Evolutionary conservation across 2,113 vertebrate species (phyloP).

Genomic region (Trogon surrucura): DNA sequence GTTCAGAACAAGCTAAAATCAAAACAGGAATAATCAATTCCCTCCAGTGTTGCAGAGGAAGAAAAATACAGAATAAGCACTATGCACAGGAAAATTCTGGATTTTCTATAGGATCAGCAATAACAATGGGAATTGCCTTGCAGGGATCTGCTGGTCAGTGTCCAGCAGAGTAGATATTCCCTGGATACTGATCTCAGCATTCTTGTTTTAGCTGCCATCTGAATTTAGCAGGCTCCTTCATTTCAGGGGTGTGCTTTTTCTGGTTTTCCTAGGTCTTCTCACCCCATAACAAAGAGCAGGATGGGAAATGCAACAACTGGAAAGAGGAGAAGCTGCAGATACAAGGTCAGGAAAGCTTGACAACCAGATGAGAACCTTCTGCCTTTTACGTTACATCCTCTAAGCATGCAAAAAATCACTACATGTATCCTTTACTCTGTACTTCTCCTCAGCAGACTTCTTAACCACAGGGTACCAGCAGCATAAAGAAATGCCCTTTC

Average conservation of each 20-base stretch:
- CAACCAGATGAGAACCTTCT: not conserved
- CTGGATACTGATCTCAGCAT: not conserved
- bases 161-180: not conserved
- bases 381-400: not conserved
- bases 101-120: not conserved
- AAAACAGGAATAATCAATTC: not conserved
- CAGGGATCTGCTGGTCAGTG: not conserved
- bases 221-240: not conserved
- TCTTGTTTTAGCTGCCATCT: not conserved
- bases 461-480: not conserved
- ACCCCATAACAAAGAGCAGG: accelerated
- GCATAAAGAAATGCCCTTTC: not conserved
- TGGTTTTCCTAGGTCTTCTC: not conserved
- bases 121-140: not conserved
- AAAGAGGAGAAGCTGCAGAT: not conserved
- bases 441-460: not conserved
- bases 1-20: not conserved
- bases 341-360: not conserved
- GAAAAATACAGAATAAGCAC: not conserved
- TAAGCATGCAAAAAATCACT: not conserved
- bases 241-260: not conserved
- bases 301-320: not conserved
- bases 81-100: not conserved
- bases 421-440: not conserved
- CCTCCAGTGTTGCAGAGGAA: not conserved